Evolutionary conservation across 2,888 invertebrate species (phyloP).

Genomic region (Himalopsyche japonica): DNA sequence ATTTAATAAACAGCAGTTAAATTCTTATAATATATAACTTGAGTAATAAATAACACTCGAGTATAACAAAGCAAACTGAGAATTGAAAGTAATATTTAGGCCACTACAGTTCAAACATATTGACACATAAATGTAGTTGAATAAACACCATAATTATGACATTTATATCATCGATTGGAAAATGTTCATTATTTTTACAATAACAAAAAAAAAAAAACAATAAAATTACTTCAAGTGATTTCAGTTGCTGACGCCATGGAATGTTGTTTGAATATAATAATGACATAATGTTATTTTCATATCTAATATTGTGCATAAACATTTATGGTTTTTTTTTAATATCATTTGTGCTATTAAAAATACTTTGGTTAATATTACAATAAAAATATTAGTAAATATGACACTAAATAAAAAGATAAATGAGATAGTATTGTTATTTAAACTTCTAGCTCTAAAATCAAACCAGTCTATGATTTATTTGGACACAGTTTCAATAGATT

Average conservation of each 20-base stretch:
- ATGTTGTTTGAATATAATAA: neutral
- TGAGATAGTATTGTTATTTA: neutral
- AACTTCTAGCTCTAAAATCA: neutral
- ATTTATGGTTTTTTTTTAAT: neutral
- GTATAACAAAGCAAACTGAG: too few relatives aligned
- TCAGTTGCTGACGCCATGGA: neutral
- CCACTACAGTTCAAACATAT: neutral
- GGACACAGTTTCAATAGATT: neutral
- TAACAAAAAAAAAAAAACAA: neutral
- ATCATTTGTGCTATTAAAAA: neutral
- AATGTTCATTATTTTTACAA: neutral
- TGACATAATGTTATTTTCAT: neutral
- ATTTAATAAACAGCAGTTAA: too few relatives aligned
- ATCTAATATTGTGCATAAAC: neutral
- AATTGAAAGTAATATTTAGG: neutral
- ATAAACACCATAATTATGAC: neutral
- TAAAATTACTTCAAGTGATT: neutral
- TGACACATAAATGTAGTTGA: neutral
- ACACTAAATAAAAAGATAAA: neutral
- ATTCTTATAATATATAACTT: too few relatives aligned
- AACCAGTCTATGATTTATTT: conserved; percentile 6
- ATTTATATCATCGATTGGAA: neutral
- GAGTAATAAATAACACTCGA: too few relatives aligned
- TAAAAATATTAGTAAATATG: neutral
- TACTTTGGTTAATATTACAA: neutral